phyloP scores from a whole-genome alignment of 1,140 invertebrate species.

The Sinonovacula constricta region DNA sequence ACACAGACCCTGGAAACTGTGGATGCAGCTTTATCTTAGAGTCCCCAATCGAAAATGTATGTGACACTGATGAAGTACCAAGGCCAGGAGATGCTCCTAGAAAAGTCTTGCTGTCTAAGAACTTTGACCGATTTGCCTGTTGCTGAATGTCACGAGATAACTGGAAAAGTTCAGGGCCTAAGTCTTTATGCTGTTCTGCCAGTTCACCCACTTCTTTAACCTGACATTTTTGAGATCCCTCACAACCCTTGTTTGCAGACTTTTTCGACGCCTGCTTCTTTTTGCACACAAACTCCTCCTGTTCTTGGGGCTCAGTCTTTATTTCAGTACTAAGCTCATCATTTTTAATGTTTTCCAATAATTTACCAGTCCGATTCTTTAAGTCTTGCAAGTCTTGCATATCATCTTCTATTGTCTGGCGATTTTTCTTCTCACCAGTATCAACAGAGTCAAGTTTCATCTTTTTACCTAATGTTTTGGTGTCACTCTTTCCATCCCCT shows the following conservation, averaged over 20 bases:
- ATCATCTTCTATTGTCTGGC: constrained; percentile 32
- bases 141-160: constrained; percentile 54
- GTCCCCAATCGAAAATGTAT: neutral
- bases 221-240: neutral
- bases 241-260: too few species aligned
- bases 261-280: constrained; percentile 37
- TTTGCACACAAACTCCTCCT: constrained; percentile 26
- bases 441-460: constrained; percentile 4
- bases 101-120: neutral
- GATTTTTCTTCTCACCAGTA: neutral
- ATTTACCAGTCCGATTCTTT: constrained; percentile 44
- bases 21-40: neutral
- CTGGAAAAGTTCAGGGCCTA: constrained; percentile 49
- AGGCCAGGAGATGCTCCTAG: neutral
- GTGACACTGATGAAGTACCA: neutral
- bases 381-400: constrained; percentile 37
- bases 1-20: constrained; percentile 6
- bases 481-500: neutral
- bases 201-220: constrained; percentile 28
- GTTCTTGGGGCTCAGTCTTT: neutral
- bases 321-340: neutral
- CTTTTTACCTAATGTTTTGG: too few species aligned
- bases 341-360: constrained; percentile 23
- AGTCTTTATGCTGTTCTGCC: constrained; percentile 45
- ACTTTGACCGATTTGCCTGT: constrained; percentile 24